Base-by-base conservation (phyloP, 2,797 vertebrate genomes). In the Miichthys miiuy region DNA sequence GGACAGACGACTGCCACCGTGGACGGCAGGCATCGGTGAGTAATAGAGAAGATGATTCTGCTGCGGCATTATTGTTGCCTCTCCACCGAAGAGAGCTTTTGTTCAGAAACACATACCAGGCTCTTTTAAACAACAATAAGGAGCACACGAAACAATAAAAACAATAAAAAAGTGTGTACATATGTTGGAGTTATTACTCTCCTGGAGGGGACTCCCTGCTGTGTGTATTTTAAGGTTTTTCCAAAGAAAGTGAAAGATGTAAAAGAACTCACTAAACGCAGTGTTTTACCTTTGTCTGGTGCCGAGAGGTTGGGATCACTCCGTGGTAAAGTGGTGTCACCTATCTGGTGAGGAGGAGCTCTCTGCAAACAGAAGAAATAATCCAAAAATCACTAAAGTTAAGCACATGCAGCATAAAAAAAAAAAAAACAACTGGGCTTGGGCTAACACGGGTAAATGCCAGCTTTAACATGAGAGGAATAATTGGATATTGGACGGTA, bases 251-350 rank as follows among this genome's bases (percentile, higher is more conserved):
- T 18, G 16, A 70, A 54, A 42, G 20, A 34, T 38, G 17, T 34
- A 21, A 46, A 55, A 66, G 48, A 62, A 62, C 30, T 58, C 51
- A 60, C 54, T 76, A 50, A 67, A 66, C 18, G 38, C 11, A 21
- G 52, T 61, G 76, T 70, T 87, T 91, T 92, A 99, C 98, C 97
- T 97, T 98, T 99, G 72, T 99, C 98, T 46, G 97, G 95, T 12
- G 94, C 92, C 0, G 97, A 97, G 81, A 99, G 95, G 94, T 94
- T 99, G 68, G 98, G 97, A 90, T 99, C 97, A 83, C 97, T 99
- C 87, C 97, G 94, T 3, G 98, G 98, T 92, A 97, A 93, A 89
- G 96, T 96, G 76, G 94, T 87, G 1, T 99, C 97, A 55, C 96
- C 97, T 88, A 96, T 95, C 64, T 97, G 97, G 93, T 98, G 98